Evolutionary conservation across 2,888 invertebrate genomes (phyloP).

Genomic region (Lasioglossum leucozonium): DNA sequence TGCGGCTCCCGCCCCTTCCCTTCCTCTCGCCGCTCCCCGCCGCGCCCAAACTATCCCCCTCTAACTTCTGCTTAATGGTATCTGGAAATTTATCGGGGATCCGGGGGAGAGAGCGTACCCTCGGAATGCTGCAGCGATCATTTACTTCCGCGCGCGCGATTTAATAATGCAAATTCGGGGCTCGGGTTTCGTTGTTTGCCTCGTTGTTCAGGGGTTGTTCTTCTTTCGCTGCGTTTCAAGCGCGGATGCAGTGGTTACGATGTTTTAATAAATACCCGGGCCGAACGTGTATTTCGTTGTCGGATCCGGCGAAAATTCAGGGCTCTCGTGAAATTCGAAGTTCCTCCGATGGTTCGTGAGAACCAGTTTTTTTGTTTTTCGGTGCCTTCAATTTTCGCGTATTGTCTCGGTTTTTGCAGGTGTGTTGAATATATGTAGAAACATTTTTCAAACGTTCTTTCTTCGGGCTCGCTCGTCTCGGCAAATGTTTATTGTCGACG

Average conservation of each 20-base stretch:
- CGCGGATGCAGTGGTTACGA: not conserved
- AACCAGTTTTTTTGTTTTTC: too few species aligned
- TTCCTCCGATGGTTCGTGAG: not conserved
- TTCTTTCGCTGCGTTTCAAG: not conserved
- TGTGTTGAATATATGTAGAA: too few species aligned
- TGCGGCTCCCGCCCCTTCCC: not conserved
- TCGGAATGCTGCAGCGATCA: constrained; percentile 18
- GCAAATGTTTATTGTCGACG: constrained; percentile 29
- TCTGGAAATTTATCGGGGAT: constrained; percentile 16
- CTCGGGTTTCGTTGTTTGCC: constrained; percentile 14
- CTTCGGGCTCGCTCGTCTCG: not conserved
- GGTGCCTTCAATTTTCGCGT: not conserved
- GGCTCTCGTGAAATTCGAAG: not conserved
- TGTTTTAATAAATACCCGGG: not conserved
- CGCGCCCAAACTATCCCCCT: not conserved
- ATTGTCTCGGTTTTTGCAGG: not conserved
- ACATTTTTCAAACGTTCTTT: too few species aligned
- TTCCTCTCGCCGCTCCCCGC: not conserved
- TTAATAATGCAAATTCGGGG: constrained; percentile 10
- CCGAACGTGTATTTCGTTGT: not conserved
- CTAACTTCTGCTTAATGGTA: constrained; percentile 14
- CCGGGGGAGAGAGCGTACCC: not conserved
- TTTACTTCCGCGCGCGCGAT: constrained; percentile 14
- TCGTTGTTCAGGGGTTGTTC: not conserved
- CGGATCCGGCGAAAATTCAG: not conserved